Evolutionary conservation across 2,113 vertebrate species (phyloP), one percentile per base, ranked within the genome.

Genomic region (Protomyctophum bolini): DNA sequence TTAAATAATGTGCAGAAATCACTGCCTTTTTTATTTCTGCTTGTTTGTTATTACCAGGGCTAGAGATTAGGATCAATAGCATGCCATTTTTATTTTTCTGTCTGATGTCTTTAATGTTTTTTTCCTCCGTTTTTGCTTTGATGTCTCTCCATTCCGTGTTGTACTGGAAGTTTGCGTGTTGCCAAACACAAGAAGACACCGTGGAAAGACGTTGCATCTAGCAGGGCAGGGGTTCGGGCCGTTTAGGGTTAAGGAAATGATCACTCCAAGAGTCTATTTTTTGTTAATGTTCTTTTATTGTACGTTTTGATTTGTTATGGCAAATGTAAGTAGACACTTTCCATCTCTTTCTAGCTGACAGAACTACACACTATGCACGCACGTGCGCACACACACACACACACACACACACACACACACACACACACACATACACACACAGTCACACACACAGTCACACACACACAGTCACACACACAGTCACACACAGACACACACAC

Each of bases 1-100:
- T 89, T 92, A 91, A 94, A 86, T 88, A 83, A 89, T 90, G 89
- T 93, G 93, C 94, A 91, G 89, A 74, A 84, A 89, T 93, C 89
- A 92, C 90, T 92, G 94, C 93, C 89, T 95, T 66, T 85, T 94
- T 83, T 81, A 76, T 41, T 41, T 41, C 33, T 41, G 33, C 33
- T 41, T 41, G 33, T 41, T 41, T 79, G 86, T 91, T 70, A 71
- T 93, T 92, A 92, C 71, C 72, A 79, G 67, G 73, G 70, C 61
- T 91, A 90, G 85, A 80, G 63, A 48, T 85, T 87, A 86, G 87
- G 33, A 88, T 79, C 76, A 77, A 87, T 90, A 92, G 92, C 94
- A 93, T 95, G 94, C 91, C 91, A 87, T 92, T 92, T 77, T 94
- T 92, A 86, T 86, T 85, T 84, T 91, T 89, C 83, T 72, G 64